Base-by-base conservation (phyloP, 2,888 invertebrate genomes). In the Diplolepis rosae region DNA sequence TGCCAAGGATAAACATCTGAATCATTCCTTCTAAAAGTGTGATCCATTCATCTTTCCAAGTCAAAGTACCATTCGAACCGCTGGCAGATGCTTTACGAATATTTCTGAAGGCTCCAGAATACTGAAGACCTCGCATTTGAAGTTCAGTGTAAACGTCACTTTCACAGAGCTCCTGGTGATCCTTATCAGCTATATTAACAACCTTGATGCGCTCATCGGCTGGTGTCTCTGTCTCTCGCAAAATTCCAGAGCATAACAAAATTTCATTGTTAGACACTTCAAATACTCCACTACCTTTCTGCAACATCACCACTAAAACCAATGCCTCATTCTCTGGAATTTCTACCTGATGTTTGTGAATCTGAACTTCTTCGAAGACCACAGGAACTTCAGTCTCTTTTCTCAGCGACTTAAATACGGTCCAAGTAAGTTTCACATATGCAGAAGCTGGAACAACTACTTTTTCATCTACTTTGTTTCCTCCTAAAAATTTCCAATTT, bases 1-100 rank as follows among this genome's bases (percentile, higher is more conserved):
- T 0, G 2, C 27, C 27, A 2, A 2, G 4, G 4, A 32, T 22
- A 22, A 56, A 22, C 32, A 9, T 56, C 32, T 56, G 94, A 15
- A 94, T 86, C 90, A 94, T 91, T 13, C 91, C 92, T 80, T 94
- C 94, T 82, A 94, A 88, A 84, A 93, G 94, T 0, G 92, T 90
- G 4, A 92, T 56, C 56, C 56, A 56, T 22, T 56, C 18, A 3
- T 56, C 28, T 35, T 56, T 35, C 18, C 2, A 52, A 0, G 3
- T 69, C 67, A 91, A 80, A n/a, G 77, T 81, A n/a, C 89, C 90
- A 2, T 77, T 80, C 0, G 56, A 74, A 0, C 87, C 91, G 73
- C 85, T 80, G 50, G 89, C 85, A 66, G 91, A 90, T 3, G 90
- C 86, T 65, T 88, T 86, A 0, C 86, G 78, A 4, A 93, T 84